phyloP scores from a whole-genome alignment of 2,888 invertebrate genomes.

The Mythimna lalbum region DNA sequence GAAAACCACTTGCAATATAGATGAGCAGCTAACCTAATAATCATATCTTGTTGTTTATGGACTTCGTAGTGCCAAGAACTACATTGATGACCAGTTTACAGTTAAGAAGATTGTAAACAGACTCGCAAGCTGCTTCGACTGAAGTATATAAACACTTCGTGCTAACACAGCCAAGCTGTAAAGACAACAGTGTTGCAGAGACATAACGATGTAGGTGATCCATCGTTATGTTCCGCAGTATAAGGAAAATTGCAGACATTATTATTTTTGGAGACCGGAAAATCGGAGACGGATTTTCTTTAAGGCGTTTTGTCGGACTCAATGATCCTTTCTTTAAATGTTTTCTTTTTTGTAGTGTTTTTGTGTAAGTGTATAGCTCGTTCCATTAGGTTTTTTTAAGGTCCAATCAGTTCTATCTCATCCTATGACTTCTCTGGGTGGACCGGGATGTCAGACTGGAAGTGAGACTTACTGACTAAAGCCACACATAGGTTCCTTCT shows the following conservation, averaged over 20 bases:
- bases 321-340: not conserved
- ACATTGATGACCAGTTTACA: conserved; percentile 39
- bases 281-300: not conserved
- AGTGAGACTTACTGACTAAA: too few species aligned
- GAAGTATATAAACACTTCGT: conserved; percentile 22
- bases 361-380: not conserved
- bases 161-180: conserved; percentile 28
- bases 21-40: not conserved
- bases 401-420: too few species aligned
- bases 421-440: too few species aligned
- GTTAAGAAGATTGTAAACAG: conserved; percentile 37
- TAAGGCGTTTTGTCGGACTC: not conserved
- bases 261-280: not conserved
- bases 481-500: too few species aligned
- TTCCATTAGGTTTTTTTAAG: not conserved
- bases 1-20: not conserved
- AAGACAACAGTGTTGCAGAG: conserved; percentile 39
- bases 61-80: conserved; percentile 31
- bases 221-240: conserved; percentile 12
- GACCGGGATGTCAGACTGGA: too few species aligned
- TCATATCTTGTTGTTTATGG: conserved; percentile 1
- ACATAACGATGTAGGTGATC: conserved; percentile 29
- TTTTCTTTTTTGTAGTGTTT: conserved; percentile 4
- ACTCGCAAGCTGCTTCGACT: not conserved
- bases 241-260: conserved; percentile 2